These are phyloP conservation scores for Pogona vitticeps DNA, from an alignment of 2,113 vertebrate species.

Conservation along the genomic window DNA sequence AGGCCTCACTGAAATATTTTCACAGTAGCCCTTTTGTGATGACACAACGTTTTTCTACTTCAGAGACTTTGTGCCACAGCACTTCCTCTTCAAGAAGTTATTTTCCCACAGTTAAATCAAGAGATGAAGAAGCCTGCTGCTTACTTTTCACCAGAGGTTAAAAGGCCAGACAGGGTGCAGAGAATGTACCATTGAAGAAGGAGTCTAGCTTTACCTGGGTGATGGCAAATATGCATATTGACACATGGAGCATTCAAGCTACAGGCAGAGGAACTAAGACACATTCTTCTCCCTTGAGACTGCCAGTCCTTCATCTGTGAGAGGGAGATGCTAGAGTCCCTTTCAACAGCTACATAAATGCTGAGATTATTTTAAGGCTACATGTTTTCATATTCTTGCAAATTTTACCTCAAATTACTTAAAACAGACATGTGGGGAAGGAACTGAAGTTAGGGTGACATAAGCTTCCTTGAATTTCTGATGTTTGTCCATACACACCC, in stretches of 20 bases:
- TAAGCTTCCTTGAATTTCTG: background rate
- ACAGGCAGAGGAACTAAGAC: slow-evolving; percentile 71
- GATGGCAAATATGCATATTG: slow-evolving; percentile 80
- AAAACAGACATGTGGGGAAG: slow-evolving; percentile 48
- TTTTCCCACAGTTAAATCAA: slow-evolving; percentile 47
- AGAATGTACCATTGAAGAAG: slow-evolving; percentile 69
- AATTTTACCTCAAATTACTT: slow-evolving; percentile 53
- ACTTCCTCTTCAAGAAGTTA: slow-evolving; percentile 55
- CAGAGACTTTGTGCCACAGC: slow-evolving; percentile 46
- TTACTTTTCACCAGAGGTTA: slow-evolving; percentile 68
- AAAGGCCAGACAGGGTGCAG: slow-evolving; percentile 46
- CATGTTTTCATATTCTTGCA: slow-evolving; percentile 24
- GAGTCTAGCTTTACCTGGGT: slow-evolving; percentile 80
- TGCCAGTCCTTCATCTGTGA: slow-evolving; percentile 74
- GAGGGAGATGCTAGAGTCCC: slow-evolving; percentile 60
- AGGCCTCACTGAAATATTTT: too few relatives aligned
- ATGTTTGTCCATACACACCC: too few relatives aligned
- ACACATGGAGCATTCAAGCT: slow-evolving; percentile 77
- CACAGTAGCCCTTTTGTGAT: slow-evolving; percentile 3
- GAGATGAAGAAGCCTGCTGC: slow-evolving; percentile 60
- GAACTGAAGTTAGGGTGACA: background rate
- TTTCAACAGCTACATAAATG: slow-evolving; percentile 38
- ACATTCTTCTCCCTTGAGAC: slow-evolving; percentile 72
- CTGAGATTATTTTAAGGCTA: slow-evolving; percentile 51
- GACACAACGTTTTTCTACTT: slow-evolving; percentile 46